Base-by-base conservation (phyloP, 1,140 invertebrate genomes). In the Sarcophaga bullata region DNA sequence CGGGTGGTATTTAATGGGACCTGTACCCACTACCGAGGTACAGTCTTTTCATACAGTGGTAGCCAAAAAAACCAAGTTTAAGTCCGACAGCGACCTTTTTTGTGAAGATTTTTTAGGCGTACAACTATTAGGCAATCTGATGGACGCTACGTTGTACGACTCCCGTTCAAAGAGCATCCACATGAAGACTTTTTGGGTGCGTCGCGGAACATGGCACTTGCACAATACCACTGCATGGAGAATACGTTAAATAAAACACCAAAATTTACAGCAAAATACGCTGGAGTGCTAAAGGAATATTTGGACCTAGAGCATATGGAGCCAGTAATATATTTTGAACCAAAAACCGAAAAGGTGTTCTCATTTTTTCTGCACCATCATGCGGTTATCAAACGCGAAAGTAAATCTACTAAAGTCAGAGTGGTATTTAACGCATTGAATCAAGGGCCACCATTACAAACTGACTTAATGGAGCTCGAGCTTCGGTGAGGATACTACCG, bases 211-310 rank as follows among this genome's bases (percentile, higher is more conserved):
- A 25, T 25, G 10, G 78, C 78, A 13, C 11, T 25, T 17, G 76
- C 80, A n/a, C 80, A 81, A 46, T 81, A 50, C 58, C 47, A 52
- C 37, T 17, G 80, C 6, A 81, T 50, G 37, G 58, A 81, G 25
- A 68, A 49, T 8, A 7, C 13, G 0, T 68, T 81, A 25, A n/a
- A 62, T 17, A 81, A 81, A 62, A 62, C 47, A 9, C 54, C 80
- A 7, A 54, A 62, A 13, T 62, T 58, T 8, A 81, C 25, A n/a
- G 11, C 6, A n/a, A 11, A 81, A 46, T 81, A 81, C 46, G 37
- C 49, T 58, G 50, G 37, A 19, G 80, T 81, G 62, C 37, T 81
- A 47, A 52, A 81, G 19, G 80, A 81, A 81, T 81, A 81, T 81
- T 19, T 81, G 9, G 80, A 81, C n/a, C 47, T 68, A 19, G 52